A percentile compares a stretch with the other conserved stretches of the same genome.
phyloP scores from a whole-genome alignment of 1,140 invertebrate species.

The Zaprionus ghesquierei region DNA sequence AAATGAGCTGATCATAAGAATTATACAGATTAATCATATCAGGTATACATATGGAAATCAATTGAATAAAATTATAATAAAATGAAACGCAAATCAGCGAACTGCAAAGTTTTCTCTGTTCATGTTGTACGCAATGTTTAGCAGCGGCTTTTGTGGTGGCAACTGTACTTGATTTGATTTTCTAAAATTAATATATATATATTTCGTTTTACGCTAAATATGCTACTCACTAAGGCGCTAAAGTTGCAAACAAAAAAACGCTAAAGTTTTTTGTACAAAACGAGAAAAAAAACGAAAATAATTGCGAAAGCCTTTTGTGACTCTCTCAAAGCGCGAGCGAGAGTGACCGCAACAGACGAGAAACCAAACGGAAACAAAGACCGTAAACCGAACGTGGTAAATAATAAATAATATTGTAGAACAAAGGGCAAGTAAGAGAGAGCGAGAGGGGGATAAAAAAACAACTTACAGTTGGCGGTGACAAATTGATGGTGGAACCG shows the following conservation, averaged over 20 bases:
- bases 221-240: slow-evolving; percentile 69
- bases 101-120: slow-evolving; percentile 38
- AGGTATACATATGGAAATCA: slow-evolving; percentile 34
- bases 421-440: slow-evolving; percentile 8
- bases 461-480: slow-evolving; percentile 91
- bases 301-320: slow-evolving; percentile 23
- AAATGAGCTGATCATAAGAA: slow-evolving; percentile 68
- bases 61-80: slow-evolving; percentile 24
- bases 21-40: slow-evolving; percentile 21
- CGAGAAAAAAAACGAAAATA: slow-evolving; percentile 3
- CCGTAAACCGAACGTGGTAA: slow-evolving; percentile 5
- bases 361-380: slow-evolving; percentile 5
- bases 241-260: slow-evolving; percentile 40
- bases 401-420: slow-evolving; percentile 12
- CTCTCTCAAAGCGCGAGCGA: slow-evolving; percentile 8
- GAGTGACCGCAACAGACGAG: slow-evolving; percentile 55
- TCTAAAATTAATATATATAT: slow-evolving; percentile 6
- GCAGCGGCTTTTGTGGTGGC: slow-evolving; percentile 36
- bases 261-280: slow-evolving; percentile 15
- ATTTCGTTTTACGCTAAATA: slow-evolving; percentile 27
- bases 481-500: slow-evolving; percentile 92
- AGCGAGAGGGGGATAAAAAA: slow-evolving; percentile 38
- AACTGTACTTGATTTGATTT: slow-evolving; percentile 57
- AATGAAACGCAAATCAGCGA: slow-evolving; percentile 4
- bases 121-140: slow-evolving; percentile 33